Base-by-base conservation (phyloP, 2,113 vertebrate species). In the Cyprinus carpio region DNA sequence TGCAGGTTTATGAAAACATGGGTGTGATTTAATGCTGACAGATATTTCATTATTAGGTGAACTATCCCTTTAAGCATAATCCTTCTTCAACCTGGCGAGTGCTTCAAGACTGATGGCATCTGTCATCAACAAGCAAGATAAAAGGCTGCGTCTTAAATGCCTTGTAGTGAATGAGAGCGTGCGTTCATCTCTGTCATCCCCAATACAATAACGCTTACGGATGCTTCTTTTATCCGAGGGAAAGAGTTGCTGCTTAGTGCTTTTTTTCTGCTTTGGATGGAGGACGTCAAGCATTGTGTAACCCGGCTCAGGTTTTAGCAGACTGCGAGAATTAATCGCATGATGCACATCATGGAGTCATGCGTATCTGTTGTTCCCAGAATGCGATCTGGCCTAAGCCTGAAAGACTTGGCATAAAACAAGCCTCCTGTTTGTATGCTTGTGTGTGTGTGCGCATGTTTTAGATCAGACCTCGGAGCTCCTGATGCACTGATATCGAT, bases 401-500 rank as follows among this genome's bases (percentile, higher is more conserved):
- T 60, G 23, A 20, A 49, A 82, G 29, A 31, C 74, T 82, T 87
- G 72, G 76, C 82, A 27, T 76, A 64, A 58, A 77, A 51, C 82
- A 54, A 43, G 23, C 12, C 31, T 75, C 46, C 64, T 79, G 84
- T 85, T 25, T 84, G 25, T 78, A 43, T 72, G 18, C 75, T 6
- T 54, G 82, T 75, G 56, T 58, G 49, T n/a, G 74, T 80, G 81
- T 60, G n/a, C 62, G 77, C 10, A 20, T 84, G 81, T 75, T 67
- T 88, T 78, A 85, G 81, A 75, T 86, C 60, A 62, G 84, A 81
- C 84, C 87, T 46, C 51, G 25, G 75, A 85, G 79, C 85, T 86
- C 72, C 72, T 88, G 82, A 87, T 79, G 85, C 84, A 84, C 82
- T 79, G 72, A 20, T 67, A 88, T 88, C 74, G 71, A 88, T 87